Conservation (phyloP, 2,888 invertebrate species). For the Sinelater perroti region DNA sequence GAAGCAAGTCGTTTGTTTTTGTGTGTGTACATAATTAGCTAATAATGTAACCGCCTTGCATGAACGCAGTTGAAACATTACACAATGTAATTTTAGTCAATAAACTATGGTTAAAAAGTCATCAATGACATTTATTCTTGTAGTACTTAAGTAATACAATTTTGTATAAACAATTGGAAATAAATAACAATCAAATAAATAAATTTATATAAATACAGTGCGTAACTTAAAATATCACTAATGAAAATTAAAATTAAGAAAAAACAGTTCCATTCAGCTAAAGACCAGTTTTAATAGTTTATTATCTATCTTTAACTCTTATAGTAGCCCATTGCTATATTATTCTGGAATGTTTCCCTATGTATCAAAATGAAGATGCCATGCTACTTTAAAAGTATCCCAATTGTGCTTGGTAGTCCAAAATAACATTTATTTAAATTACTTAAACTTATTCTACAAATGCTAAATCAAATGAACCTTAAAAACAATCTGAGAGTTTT, state of each 20-base stretch:
- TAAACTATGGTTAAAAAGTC: constrained; percentile 15
- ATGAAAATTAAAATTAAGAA: background rate
- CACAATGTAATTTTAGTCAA: no score
- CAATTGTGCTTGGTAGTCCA: no score
- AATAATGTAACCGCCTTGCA: background rate
- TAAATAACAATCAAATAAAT: constrained; percentile 16
- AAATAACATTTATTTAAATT: background rate
- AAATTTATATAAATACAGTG: constrained; percentile 4
- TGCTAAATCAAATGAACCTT: background rate
- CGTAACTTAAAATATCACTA: background rate
- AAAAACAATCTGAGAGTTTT: constrained; percentile 6
- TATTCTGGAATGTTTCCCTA: no score
- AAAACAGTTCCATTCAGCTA: no score
- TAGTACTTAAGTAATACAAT: constrained; percentile 10
- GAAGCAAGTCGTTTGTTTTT: constrained; percentile 1
- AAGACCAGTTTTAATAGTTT: no score
- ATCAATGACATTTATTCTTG: constrained; percentile 12
- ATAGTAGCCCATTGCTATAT: no score
- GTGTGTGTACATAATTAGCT: constrained; percentile 15
- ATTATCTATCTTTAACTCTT: no score
- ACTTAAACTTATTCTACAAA: background rate
- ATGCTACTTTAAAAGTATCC: no score
- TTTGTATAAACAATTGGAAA: constrained; percentile 14
- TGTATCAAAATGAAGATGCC: no score
- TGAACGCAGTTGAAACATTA: no score